Base-by-base conservation (phyloP, 2,888 invertebrate species). In the Tetragonisca angustula region DNA sequence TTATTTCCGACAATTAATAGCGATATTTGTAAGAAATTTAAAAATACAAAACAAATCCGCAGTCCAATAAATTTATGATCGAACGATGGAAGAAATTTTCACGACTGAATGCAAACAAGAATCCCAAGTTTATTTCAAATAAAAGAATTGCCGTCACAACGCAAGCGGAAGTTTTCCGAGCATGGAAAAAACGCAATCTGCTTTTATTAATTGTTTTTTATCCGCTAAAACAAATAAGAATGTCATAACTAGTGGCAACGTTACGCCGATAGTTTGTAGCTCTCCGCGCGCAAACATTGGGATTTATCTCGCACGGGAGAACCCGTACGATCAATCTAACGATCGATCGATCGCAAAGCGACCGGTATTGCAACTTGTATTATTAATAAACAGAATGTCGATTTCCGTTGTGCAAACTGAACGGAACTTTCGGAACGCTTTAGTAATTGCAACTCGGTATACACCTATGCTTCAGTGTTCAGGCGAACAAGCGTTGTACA, bases 381-480 rank as follows among this genome's bases (percentile, higher is more conserved):
- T 81, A 78, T 72, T 81, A 78, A 78, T 78, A 81, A 78, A 52
- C 61, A 49, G 36, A 78, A 78, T 24, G 72, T 81, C 79, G 67
- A 78, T 67, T 68, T 67, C 43, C 67, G 59, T 72, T 68, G 52
- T 59, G 59, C 67, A 61, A 79, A 79, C 67, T 24, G 65, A 59
- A 70, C 43, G 65, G 67, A 82, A 79, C 70, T 82, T 79, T 75
- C 65, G 69, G 1, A 75, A 71, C 74, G 61, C 54, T 79, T 43
- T 36, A 43, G 70, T 82, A 71, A 79, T 82, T 74, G 82, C 70
- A 24, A 64, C 15, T 13, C 56, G 17, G 27, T 36, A 17, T 27
- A 54, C 43, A 52, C 13, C 36, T 2, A 9, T 43, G 1, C 1
- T 43, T 50, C 50, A 32, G 15, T 59, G 54, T 27, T 59, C 52